Evolutionary conservation across 2,113 vertebrate species (phyloP), one percentile per base, ranked within the genome.

Genomic region (Mesocricetus auratus): DNA sequence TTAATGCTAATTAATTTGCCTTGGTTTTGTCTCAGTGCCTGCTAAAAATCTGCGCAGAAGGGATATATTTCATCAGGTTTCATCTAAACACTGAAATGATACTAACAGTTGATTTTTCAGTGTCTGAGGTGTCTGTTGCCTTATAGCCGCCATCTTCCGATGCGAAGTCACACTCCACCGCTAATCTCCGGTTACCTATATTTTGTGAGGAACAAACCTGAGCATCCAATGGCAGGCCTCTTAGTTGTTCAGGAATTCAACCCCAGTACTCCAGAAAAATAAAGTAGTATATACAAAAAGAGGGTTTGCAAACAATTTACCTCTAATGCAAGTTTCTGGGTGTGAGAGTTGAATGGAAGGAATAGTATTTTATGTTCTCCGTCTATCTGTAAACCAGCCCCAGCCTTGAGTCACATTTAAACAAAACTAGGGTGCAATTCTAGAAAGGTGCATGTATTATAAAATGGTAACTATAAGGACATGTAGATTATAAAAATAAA

Each of bases 201-300:
- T 94, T 96, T 88, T 86, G 91, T 53, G 81, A 77, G 45, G 5
- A 73, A 88, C 53, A 86, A 96, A 95, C 45, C 15, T 73, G 36
- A 82, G 64, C 24, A 64, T 33, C 85, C 85, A 60, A 7, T 83
- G 53, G 75, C 64, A 83, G 15, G 5, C 71, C 42, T 53, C 47
- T 79, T 53, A 53, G 58, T 96, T 13, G 75, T 79, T 93, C 36
- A 91, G 62, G 82, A 93, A 24, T 53, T 94, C 62, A 94, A 94
- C 21, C 50, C 62, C 86, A 86, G 39, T 68, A 58, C 66, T 77
- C 86, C 74, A 83, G 31, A 91, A 96, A 82, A 77, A 33, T 31
- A 73, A 47, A 75, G 82, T 83, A 56, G 88, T 86, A 69, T 47
- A 79, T 58, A 33, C 31, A 73, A 85, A 53, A 16, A 47, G 47